phyloP scores from a whole-genome alignment of 2,113 vertebrate species.

The Prunella himalayana region DNA sequence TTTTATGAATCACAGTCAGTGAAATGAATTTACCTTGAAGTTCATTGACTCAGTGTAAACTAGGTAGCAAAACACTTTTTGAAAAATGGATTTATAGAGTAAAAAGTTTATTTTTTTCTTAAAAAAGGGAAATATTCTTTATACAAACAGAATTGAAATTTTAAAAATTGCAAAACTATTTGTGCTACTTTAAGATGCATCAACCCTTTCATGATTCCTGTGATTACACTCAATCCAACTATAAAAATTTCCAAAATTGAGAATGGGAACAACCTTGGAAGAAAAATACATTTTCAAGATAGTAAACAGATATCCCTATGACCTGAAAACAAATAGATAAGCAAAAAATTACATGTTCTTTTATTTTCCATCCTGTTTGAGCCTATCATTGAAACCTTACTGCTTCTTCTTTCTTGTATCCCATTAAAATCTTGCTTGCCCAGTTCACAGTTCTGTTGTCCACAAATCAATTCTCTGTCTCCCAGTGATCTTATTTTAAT shows the following conservation, averaged over 20 bases:
- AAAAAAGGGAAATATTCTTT: slow-evolving; percentile 29
- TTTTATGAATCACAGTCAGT: background rate
- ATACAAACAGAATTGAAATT: slow-evolving; percentile 31
- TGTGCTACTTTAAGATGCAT: slow-evolving; percentile 2
- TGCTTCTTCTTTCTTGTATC: background rate
- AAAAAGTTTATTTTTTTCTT: background rate
- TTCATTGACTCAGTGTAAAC: background rate
- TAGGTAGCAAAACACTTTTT: background rate
- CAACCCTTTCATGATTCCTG: background rate
- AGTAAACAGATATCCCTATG: background rate
- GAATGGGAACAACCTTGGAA: background rate
- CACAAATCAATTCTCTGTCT: background rate
- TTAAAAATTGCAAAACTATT: background rate
- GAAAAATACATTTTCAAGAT: background rate
- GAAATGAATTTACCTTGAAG: background rate
- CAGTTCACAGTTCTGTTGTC: slow-evolving; percentile 8
- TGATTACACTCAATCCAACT: background rate
- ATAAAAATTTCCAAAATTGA: background rate
- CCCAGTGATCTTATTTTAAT: slow-evolving; percentile 42
- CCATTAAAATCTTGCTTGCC: slow-evolving; percentile 35
- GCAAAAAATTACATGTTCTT: background rate
- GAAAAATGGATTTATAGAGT: background rate
- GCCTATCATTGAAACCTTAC: background rate
- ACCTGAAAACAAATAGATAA: background rate
- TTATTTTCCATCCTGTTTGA: background rate